These are phyloP conservation scores for Leguminivora glycinivorella DNA, from an alignment of 1,140 invertebrate species.

Conservation along the genomic window DNA sequence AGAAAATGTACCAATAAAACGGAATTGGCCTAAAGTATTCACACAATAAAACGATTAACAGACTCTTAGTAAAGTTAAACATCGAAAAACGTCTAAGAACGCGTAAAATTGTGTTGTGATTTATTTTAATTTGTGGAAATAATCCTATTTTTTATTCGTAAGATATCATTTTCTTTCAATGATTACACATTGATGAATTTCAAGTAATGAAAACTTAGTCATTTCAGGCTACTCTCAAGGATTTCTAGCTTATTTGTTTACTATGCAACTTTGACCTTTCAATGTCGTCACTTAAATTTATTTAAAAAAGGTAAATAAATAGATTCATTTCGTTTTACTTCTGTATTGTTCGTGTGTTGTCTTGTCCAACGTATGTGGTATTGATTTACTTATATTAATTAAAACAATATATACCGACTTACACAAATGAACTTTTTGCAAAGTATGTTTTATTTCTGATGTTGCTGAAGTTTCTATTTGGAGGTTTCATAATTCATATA, in stretches of 20 bases:
- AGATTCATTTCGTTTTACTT: background rate
- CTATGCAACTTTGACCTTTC: conserved; percentile 24
- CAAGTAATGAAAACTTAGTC: background rate
- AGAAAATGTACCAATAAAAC: background rate
- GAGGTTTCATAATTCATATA: background rate
- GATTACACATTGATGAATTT: background rate
- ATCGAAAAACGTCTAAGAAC: background rate
- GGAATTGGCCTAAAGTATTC: background rate
- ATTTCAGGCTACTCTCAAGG: background rate
- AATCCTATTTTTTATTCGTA: background rate
- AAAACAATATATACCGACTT: background rate
- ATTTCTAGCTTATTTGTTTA: background rate
- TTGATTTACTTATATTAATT: background rate
- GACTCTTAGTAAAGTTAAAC: background rate
- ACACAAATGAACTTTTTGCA: background rate
- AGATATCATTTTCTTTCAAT: background rate
- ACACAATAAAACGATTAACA: too few species aligned
- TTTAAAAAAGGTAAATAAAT: conserved; percentile 20
- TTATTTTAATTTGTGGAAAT: background rate
- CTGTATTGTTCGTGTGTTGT: background rate
- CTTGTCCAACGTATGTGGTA: background rate
- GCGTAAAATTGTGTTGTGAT: background rate
- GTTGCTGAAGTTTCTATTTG: background rate
- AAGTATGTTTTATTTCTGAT: background rate
- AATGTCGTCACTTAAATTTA: conserved; percentile 19